phyloP scores from a whole-genome alignment of 2,888 invertebrate species.

The Amiota communis region DNA sequence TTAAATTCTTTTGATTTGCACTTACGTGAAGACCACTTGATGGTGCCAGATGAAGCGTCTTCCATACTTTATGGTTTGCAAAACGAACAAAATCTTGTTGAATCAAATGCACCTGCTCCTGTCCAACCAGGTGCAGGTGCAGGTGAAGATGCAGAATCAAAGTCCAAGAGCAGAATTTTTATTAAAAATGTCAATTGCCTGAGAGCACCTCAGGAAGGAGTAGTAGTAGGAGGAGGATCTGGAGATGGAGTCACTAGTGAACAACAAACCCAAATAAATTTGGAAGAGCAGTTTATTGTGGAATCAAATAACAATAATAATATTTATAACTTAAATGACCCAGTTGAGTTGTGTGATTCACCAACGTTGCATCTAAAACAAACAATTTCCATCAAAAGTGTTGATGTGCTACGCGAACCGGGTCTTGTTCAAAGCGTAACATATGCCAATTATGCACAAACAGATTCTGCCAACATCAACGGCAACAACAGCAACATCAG shows the following conservation, averaged over 20 bases:
- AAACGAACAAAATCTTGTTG: not conserved
- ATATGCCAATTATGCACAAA: no score
- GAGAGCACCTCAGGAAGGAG: conserved; percentile 50
- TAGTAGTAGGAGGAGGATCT: no score
- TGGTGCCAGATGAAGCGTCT: conserved; percentile 70
- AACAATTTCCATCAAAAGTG: conserved; percentile 72
- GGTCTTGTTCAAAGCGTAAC: conserved; percentile 40
- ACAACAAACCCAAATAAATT: conserved; percentile 31
- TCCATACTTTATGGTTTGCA: conserved; percentile 35
- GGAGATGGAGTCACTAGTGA: conserved; percentile 43
- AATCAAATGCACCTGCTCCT: conserved; percentile 31
- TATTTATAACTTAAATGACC: conserved; percentile 34
- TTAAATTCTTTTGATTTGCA: conserved; percentile 79
- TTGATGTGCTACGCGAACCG: conserved; percentile 70
- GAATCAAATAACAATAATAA: no score
- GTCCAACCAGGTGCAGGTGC: conserved; percentile 21
- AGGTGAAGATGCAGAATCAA: conserved; percentile 39
- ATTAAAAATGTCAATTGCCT: conserved; percentile 71
- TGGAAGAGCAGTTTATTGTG: no score
- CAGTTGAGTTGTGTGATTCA: not conserved
- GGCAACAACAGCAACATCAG: not conserved
- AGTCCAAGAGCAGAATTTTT: conserved; percentile 68
- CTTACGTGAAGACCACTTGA: conserved; percentile 80
- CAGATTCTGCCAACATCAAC: not conserved
- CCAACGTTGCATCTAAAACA: conserved; percentile 52